Percentiles rank a stretch among this genome's conserved stretches.
phyloP scores from a whole-genome alignment of 2,113 vertebrate genomes.

The Globicephala melas region DNA sequence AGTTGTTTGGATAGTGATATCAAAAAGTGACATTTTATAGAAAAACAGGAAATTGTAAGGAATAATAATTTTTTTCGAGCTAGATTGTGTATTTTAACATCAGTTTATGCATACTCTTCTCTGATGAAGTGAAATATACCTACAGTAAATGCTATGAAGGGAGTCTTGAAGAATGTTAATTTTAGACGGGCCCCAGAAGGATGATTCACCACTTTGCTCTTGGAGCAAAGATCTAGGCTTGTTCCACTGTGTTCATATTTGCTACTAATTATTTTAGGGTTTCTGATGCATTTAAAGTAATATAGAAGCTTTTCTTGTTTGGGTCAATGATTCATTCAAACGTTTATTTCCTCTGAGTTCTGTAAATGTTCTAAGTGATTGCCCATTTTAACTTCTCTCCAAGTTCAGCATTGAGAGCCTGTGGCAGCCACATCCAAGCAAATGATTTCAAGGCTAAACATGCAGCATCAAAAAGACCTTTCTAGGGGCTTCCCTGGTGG shows the following conservation, averaged over 20 bases:
- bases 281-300: conserved; percentile 7
- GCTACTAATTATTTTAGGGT: background rate
- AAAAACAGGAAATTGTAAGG: background rate
- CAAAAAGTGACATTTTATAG: background rate
- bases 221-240: conserved; percentile 13
- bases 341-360: conserved; percentile 28
- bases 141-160: background rate
- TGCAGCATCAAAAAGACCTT: background rate
- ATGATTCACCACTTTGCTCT: background rate
- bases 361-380: conserved; percentile 33
- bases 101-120: background rate
- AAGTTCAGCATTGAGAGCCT: background rate
- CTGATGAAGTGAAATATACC: background rate
- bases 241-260: background rate
- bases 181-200: background rate
- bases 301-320: background rate
- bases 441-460: conserved; percentile 47
- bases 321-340: conserved; percentile 39
- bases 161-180: background rate
- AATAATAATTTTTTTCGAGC: background rate
- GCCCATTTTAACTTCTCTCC: background rate
- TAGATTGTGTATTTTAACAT: background rate
- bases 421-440: background rate
- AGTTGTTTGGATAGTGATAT: background rate
- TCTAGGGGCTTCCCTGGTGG: background rate